These are phyloP conservation scores for Agrotis exclamationis DNA, from an alignment of 2,888 invertebrate species.

Conservation along the genomic window DNA sequence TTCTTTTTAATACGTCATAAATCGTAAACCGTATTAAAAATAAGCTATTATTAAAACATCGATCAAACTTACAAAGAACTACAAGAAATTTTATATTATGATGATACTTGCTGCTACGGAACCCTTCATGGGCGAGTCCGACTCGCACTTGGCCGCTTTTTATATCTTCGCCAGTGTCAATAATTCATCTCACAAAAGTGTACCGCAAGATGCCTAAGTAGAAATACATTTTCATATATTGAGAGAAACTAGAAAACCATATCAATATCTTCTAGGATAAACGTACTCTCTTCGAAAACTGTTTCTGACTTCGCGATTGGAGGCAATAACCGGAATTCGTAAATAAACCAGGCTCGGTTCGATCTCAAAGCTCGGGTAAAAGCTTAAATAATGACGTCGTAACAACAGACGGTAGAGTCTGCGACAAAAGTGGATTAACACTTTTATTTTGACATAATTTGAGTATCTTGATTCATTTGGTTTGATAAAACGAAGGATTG, in stretches of 20 bases:
- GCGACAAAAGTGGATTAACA: constrained; percentile 3
- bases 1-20: no score
- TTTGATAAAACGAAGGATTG: no score
- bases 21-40: no score
- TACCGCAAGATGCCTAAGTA: neutral
- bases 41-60: no score
- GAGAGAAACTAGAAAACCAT: constrained; percentile 2
- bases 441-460: neutral
- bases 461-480: neutral
- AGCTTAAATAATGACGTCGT: constrained; percentile 12
- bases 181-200: neutral
- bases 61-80: no score
- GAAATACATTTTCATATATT: neutral
- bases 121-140: no score
- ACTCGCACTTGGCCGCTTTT: no score
- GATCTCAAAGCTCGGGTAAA: constrained; percentile 16
- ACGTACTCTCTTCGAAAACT: constrained; percentile 12
- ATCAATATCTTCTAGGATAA: constrained; percentile 18
- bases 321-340: constrained; percentile 32
- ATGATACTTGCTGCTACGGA: no score
- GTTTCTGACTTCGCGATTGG: constrained; percentile 37
- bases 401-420: neutral
- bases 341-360: constrained; percentile 22
- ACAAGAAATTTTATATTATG: no score
- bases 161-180: neutral